Conservation (phyloP, 2,888 invertebrate species). For the Pachycephus smyrnensis region DNA sequence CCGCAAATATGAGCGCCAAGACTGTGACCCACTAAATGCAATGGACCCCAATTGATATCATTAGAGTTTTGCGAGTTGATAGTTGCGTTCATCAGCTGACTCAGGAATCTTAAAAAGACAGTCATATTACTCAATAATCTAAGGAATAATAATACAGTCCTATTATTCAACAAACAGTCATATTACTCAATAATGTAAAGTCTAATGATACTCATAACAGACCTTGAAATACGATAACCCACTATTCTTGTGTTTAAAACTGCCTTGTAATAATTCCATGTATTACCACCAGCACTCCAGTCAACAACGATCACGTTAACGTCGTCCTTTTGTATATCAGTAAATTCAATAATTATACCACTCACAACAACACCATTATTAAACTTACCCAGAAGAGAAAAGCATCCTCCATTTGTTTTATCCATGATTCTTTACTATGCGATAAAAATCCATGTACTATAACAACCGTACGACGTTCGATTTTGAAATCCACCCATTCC, state of each 20-base stretch:
- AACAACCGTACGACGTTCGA: conserved; percentile 70
- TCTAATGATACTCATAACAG: conserved; percentile 23
- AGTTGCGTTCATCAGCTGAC: conserved; percentile 66
- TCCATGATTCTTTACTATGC: conserved; percentile 72
- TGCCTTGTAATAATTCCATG: conserved; percentile 74
- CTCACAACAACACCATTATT: neutral
- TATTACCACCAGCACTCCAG: conserved; percentile 75
- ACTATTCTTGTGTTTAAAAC: conserved; percentile 72
- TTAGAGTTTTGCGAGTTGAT: conserved; percentile 61
- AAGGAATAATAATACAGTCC: conserved; percentile 4
- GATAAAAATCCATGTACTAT: conserved; percentile 77
- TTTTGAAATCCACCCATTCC: conserved; percentile 72
- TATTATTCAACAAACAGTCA: conserved; percentile 10
- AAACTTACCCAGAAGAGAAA: conserved; percentile 71
- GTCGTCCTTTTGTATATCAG: conserved; percentile 66
- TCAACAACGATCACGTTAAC: conserved; percentile 75
- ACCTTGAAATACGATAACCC: conserved; percentile 71
- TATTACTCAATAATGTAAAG: conserved; percentile 9
- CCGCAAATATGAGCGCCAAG: conserved; percentile 75
- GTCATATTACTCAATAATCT: conserved; percentile 1
- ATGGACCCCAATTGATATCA: conserved; percentile 40
- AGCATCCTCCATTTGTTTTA: conserved; percentile 71
- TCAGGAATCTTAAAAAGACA: conserved; percentile 66
- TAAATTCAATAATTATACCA: neutral
- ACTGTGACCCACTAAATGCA: conserved; percentile 75